Evolutionary conservation across 1,140 invertebrate species (phyloP).

Genomic region (Temnothorax longispinosus): DNA sequence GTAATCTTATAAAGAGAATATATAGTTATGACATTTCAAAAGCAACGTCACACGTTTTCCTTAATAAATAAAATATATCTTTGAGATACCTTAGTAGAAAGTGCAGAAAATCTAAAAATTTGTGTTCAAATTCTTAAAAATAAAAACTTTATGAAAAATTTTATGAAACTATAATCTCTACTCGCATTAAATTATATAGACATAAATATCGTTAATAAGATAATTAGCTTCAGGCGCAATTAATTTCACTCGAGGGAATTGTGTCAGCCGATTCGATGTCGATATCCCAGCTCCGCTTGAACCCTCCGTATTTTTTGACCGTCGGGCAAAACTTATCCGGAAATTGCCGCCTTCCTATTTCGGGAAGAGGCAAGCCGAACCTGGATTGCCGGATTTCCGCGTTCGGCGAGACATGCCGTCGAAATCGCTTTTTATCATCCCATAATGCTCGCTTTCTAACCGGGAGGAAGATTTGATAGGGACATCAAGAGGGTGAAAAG

Average conservation of each 20-base stretch:
- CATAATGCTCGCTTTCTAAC: neutral
- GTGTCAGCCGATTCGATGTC: neutral
- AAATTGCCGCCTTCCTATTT: constrained; percentile 36
- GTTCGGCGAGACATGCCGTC: neutral
- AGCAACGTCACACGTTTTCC: neutral
- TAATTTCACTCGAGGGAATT: neutral
- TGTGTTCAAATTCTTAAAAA: neutral
- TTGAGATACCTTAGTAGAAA: neutral
- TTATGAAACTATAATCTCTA: neutral
- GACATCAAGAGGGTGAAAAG: neutral
- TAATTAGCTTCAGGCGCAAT: neutral
- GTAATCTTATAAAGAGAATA: neutral
- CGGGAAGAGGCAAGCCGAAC: neutral
- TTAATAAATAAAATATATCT: neutral
- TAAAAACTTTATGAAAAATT: neutral
- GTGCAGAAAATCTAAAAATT: neutral
- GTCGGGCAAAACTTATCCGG: constrained; percentile 5
- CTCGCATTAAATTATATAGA: neutral
- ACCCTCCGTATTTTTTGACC: constrained; percentile 1
- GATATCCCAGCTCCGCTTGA: neutral
- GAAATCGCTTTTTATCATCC: constrained; percentile 30
- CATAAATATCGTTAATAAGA: neutral
- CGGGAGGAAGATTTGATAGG: neutral
- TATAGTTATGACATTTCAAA: neutral
- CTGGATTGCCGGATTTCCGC: constrained; percentile 27